A percentile compares a stretch with the other conserved stretches of the same genome.
Evolutionary conservation across 2,888 invertebrate species (phyloP).

Genomic region (Mythimna vitellina): DNA sequence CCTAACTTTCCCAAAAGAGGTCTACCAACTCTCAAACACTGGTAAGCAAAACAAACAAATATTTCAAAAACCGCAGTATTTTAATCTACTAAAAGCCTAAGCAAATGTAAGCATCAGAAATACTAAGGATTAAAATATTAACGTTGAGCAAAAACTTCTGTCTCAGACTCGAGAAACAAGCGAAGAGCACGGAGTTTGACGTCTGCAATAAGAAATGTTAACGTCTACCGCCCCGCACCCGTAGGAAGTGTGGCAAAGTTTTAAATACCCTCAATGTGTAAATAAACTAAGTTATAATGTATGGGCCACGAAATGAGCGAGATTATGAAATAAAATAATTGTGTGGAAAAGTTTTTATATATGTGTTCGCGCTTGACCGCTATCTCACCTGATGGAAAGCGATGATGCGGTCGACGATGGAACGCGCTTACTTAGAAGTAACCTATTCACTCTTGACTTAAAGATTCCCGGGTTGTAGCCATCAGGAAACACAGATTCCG

Average conservation of each 20-base stretch:
- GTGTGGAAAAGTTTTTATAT: too few relatives aligned
- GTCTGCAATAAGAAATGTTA: slow-evolving; percentile 26
- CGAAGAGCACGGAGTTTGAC: slow-evolving; percentile 16
- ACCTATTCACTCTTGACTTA: too few relatives aligned
- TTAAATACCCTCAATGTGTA: slow-evolving; percentile 49
- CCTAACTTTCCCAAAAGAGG: too few relatives aligned
- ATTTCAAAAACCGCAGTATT: slow-evolving; percentile 18
- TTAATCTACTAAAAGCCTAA: slow-evolving; percentile 38
- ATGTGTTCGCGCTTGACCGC: too few relatives aligned
- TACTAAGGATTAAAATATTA: slow-evolving; percentile 21
- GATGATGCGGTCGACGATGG: too few relatives aligned
- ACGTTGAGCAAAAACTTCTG: slow-evolving; percentile 16
- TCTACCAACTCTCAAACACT: background rate
- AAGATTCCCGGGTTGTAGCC: too few relatives aligned
- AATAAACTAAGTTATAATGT: slow-evolving; percentile 35
- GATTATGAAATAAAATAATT: background rate
- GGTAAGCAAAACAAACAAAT: too few relatives aligned
- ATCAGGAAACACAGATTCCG: too few relatives aligned
- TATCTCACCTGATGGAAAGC: too few relatives aligned
- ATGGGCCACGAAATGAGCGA: slow-evolving; percentile 20
- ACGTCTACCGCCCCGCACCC: background rate
- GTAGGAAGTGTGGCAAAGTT: slow-evolving; percentile 41
- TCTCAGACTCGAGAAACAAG: background rate
- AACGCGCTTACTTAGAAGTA: too few relatives aligned
- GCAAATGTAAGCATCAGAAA: slow-evolving; percentile 11